These are phyloP conservation scores for Mesorhabditis belari DNA, from an alignment of 2,888 invertebrate genomes.

Conservation along the genomic window DNA sequence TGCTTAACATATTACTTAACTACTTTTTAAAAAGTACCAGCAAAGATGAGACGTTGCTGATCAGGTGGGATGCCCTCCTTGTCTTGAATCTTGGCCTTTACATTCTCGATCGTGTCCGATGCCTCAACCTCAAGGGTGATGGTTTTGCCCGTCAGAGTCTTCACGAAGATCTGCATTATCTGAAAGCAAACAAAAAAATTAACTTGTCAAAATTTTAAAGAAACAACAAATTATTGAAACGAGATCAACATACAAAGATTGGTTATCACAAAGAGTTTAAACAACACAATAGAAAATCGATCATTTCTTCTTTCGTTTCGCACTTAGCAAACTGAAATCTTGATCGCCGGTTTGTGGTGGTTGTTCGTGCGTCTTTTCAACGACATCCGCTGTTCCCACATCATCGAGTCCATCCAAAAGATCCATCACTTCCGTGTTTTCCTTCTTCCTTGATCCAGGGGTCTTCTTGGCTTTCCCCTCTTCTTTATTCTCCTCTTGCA, in stretches of 20 bases:
- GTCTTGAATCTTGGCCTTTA: constrained; percentile 41
- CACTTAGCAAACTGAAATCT: neutral
- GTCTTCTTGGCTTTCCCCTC: neutral
- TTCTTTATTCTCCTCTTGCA: neutral
- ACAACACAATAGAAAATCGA: neutral
- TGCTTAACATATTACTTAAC: too few species aligned
- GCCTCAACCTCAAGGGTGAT: constrained; percentile 58
- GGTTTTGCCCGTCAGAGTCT: constrained; percentile 78
- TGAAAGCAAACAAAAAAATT: neutral
- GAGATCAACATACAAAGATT: neutral
- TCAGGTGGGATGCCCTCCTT: constrained; percentile 42
- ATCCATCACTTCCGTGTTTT: neutral
- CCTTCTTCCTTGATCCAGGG: neutral
- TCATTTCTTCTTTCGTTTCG: neutral
- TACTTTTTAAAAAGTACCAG: constrained; percentile 15
- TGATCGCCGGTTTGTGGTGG: neutral
- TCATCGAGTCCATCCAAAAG: neutral
- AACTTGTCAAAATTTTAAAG: too few species aligned
- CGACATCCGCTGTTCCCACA: neutral
- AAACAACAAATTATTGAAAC: too few species aligned
- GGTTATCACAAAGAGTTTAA: neutral
- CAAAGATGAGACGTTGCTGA: constrained; percentile 41
- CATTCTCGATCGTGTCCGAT: constrained; percentile 38
- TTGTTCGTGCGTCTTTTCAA: neutral
- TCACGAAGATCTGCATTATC: constrained; percentile 89